These are phyloP conservation scores for Ectemnius cavifrons DNA, from an alignment of 2,888 invertebrate genomes.

Conservation along the genomic window DNA sequence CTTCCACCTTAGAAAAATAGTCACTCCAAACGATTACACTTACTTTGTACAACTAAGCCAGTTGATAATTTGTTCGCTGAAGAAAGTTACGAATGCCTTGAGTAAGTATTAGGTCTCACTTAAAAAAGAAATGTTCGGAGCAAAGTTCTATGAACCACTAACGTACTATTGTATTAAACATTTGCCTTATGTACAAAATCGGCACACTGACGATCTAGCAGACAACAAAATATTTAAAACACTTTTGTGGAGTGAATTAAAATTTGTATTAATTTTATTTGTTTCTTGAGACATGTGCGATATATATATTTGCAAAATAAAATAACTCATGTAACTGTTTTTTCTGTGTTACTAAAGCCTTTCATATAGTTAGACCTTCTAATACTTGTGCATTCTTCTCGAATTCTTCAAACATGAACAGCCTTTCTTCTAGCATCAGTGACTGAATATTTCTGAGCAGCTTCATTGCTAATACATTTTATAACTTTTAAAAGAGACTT, in stretches of 20 bases:
- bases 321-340: not conserved
- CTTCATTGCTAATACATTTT: conserved; percentile 61
- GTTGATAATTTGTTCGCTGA: conserved; percentile 21
- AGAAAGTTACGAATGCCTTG: conserved; percentile 30
- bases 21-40: not conserved
- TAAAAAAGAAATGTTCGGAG: not conserved
- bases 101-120: conserved; percentile 38
- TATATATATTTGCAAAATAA: too few relatives aligned
- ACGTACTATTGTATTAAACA: not conserved
- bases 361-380: conserved; percentile 55
- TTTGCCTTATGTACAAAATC: too few relatives aligned
- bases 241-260: not conserved
- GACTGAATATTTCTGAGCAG: conserved; percentile 59
- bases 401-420: conserved; percentile 60
- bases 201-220: too few relatives aligned
- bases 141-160: not conserved
- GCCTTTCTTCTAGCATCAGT: conserved; percentile 58
- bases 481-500: conserved; percentile 46
- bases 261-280: conserved; percentile 24
- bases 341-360: conserved; percentile 26
- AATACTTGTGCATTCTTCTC: conserved; percentile 55
- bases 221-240: too few relatives aligned
- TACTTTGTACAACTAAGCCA: not conserved
- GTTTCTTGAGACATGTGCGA: not conserved
- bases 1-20: conserved; percentile 56